Evolutionary conservation across 1,140 invertebrate species (phyloP).

Genomic region (Hylaeus anthracinus): DNA sequence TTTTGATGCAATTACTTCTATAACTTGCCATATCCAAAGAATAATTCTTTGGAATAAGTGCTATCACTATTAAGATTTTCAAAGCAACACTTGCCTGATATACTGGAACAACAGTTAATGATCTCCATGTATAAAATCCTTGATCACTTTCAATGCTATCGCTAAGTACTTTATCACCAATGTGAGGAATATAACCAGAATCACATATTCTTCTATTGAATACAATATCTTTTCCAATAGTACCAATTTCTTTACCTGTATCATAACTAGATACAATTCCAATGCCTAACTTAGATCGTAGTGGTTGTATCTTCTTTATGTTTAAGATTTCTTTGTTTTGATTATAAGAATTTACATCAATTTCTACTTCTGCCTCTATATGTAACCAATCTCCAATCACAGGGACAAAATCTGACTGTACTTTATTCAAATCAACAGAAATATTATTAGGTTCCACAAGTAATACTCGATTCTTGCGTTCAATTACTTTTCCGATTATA

Average conservation of each 20-base stretch:
- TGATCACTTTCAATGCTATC: slow-evolving; percentile 87
- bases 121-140: slow-evolving; percentile 82
- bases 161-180: slow-evolving; percentile 83
- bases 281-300: slow-evolving; percentile 80
- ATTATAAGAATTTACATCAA: slow-evolving; percentile 80
- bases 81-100: slow-evolving; percentile 62
- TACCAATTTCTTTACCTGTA: slow-evolving; percentile 75
- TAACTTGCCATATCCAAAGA: not conserved
- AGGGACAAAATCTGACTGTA: slow-evolving; percentile 80
- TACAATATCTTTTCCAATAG: slow-evolving; percentile 81
- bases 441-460: slow-evolving; percentile 81
- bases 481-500: slow-evolving; percentile 81
- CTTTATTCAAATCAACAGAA: slow-evolving; percentile 81
- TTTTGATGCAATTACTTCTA: too few species aligned
- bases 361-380: slow-evolving; percentile 81
- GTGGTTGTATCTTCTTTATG: slow-evolving; percentile 81
- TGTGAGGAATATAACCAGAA: slow-evolving; percentile 80
- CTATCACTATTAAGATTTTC: slow-evolving; percentile 20
- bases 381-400: slow-evolving; percentile 85
- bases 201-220: slow-evolving; percentile 82
- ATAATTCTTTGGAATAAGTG: not conserved
- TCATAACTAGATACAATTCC: slow-evolving; percentile 82
- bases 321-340: slow-evolving; percentile 82
- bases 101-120: slow-evolving; percentile 80
- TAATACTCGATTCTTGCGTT: slow-evolving; percentile 79